Evolutionary conservation across 2,888 invertebrate species (phyloP), one percentile per base, ranked within the genome.

Genomic region (Taphrorychus bicolor): DNA sequence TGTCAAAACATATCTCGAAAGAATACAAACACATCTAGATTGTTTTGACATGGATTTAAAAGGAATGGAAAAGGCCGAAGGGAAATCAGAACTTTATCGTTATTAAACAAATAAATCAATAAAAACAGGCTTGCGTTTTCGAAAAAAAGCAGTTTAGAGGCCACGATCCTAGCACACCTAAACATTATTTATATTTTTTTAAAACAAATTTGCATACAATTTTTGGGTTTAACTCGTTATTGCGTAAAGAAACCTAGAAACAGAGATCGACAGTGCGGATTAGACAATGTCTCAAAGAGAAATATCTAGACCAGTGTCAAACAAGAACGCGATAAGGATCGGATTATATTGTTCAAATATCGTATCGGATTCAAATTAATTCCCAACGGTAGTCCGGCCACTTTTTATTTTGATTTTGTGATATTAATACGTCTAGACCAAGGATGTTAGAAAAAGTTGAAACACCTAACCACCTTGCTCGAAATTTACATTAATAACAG

Each of bases 331-430:
- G 64, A 64, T 64, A 64, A 58, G 18, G n/a, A 64, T 64, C 64
- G 52, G 56, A 48, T 64, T 52, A 52, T 45, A 64, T 64, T 64
- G 58, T 64, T 64, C 58, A 42, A 58, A 64, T 58, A 58, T 58
- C 18, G 18, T 17, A 64, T 58, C 40, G 57, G 52, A 58, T 41
- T 58, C 52, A 19, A 19, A 64, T 64, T 58, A 58, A 64, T 64
- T 56, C 54, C 48, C 49, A 63, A 22, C 63, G 51, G 64, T 64
- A 58, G 58, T 64, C 52, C n/a, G 23, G 40, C 58, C 41, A 24
- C 41, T 64, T 64, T 63, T 54, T 58, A 42, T 58, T 64, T 64
- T 58, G 52, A 52, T 64, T 52, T 64, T 58, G 49, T 58, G 57
- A 64, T 52, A 63, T 23, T 41, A 58, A 49, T 41, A 51, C 42